Evolutionary conservation across 1,140 invertebrate genomes (phyloP), one percentile per base, ranked within the genome.

Genomic region (Drosophila mauritiana): DNA sequence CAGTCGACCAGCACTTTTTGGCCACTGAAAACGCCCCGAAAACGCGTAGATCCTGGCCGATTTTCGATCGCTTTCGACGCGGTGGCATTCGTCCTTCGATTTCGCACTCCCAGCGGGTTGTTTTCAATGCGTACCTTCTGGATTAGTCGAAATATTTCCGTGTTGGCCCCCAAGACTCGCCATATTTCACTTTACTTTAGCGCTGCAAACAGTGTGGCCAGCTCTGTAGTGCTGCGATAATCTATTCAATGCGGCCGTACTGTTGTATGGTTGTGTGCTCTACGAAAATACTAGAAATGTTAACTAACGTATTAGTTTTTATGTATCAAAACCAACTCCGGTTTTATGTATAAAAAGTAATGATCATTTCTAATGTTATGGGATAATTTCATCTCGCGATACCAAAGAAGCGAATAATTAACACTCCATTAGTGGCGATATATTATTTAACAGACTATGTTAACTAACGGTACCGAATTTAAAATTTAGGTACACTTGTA

Each of bases 111-210:
- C 39, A 45, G 53, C 42, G 57, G 45, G 51, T 52, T 42, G 37
- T 78, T 73, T 84, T 80, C 49, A 78, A 73, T 83, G 79, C 86
- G 78, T 91, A 91, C 88, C 88, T 91, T 80, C 73, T 88, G 73
- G 77, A 76, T 90, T 82, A 84, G 90, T 91, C 80, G 91, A 80
- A 86, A 79, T 90, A 92, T 90, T 91, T 92, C 91, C 80, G 86
- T 92, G 83, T 74, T 84, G 91, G 79, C 88, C 91, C 89, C 88
- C 91, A 85, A 92, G 80, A 91, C 91, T 92, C 91, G 91, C 91
- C 91, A 92, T 92, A 90, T 92, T 92, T 89, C 79, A 59, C 74
- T 85, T 78, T 31, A 31, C 48, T 80, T 64, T 34, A 73, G 55
- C 27, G 34, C 51, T 75, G 73, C 61, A 53, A 63, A 53, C 72